Percentiles rank a stretch among this genome's conserved stretches.
These are phyloP conservation scores for Pipistrellus pipistrellus DNA, from an alignment of 2,797 vertebrate genomes.

Conservation along the genomic window DNA sequence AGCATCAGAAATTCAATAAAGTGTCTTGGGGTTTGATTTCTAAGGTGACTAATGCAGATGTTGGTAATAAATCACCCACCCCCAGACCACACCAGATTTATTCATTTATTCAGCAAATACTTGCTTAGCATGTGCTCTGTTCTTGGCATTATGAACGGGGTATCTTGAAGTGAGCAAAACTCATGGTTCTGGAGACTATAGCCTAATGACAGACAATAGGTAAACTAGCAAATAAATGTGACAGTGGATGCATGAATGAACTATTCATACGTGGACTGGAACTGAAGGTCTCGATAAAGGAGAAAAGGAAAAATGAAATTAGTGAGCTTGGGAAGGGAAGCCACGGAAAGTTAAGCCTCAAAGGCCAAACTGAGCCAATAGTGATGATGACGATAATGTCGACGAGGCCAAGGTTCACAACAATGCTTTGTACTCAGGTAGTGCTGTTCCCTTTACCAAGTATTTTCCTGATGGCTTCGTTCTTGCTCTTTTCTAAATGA, in stretches of 20 bases:
- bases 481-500: not conserved
- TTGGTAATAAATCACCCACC: not conserved
- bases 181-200: not conserved
- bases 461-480: not conserved
- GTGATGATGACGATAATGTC: not conserved
- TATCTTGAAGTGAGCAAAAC: not conserved
- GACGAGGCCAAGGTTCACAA: not conserved
- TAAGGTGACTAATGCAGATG: slow-evolving; percentile 1
- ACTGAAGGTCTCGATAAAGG: not conserved
- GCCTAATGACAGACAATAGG: not conserved
- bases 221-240: not conserved
- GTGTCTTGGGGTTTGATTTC: not conserved
- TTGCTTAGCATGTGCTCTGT: not conserved
- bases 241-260: not conserved
- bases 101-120: not conserved
- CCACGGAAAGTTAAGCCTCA: not conserved
- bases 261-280: not conserved
- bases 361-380: not conserved
- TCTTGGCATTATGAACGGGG: not conserved
- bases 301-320: not conserved
- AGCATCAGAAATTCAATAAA: not conserved
- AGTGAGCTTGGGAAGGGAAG: not conserved
- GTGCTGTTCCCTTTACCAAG: not conserved
- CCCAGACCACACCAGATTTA: not conserved
- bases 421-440: not conserved